Evolutionary conservation across 2,113 vertebrate genomes (phyloP), one percentile per base, ranked within the genome.

Genomic region (Phylloscopus whistleri): DNA sequence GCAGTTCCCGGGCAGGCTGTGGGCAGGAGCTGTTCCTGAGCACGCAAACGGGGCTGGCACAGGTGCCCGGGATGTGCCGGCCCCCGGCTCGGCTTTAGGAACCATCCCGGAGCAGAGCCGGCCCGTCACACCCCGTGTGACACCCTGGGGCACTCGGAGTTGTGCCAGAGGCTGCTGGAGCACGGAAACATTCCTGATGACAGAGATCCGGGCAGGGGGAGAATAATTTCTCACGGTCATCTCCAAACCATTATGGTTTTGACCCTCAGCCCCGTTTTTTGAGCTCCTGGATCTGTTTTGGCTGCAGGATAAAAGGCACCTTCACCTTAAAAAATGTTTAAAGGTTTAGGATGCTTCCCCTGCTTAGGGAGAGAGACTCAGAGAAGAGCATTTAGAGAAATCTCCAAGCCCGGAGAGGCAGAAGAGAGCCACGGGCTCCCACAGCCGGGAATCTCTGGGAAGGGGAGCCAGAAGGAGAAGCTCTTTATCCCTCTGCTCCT

Each of bases 41-140:
- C 63, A 0, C 3, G 24, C 31, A 6, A 6, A 3, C 1, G 0
- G 33, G 35, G 44, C 21, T 43, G 53, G 51, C 68, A 8, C 19
- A 9, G 37, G 6, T 9, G 20, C 9, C 30, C 8, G 2, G 67
- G 33, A 8, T 35, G 30, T 3, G 17, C 31, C 4, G 69, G 53
- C 35, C 7, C 1, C 2, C 7, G 5, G 16, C 16, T 41, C 26
- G 2, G 12, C 4, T 19, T 60, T 13, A 4, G 19, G 8, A 64
- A 10, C 39, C 37, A 12, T 1, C 41, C 41, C 59, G 2, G 55
- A 48, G 58, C 49, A 15, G 23, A 1, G 9, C 10, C 0, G 0
- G 26, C 70, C 41, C 1, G 0, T 37, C 8, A 3, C 55, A 21
- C 1, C 39, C 62, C 3, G 1, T 1, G 46, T 33, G 52, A 26